Evolutionary conservation across 2,113 vertebrate genomes (phyloP).

Genomic region (Brachirus orientalis): DNA sequence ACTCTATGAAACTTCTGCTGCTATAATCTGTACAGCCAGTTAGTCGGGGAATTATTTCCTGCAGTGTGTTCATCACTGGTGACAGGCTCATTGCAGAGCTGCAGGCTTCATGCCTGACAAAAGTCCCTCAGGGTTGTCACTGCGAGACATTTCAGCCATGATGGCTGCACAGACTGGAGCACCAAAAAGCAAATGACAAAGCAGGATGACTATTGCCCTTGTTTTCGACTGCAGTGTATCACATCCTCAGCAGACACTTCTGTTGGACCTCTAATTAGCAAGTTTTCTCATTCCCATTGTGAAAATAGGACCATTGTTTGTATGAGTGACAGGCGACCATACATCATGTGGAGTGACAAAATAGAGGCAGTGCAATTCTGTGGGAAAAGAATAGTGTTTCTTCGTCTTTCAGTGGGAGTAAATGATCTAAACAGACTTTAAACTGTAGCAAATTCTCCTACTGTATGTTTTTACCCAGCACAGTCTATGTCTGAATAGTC

Average conservation of each 20-base stretch:
- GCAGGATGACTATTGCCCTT: constrained; percentile 34
- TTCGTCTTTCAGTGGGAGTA: not conserved
- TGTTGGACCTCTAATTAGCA: constrained; percentile 54
- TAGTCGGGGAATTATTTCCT: constrained; percentile 50
- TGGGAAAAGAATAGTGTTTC: not conserved
- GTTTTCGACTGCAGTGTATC: constrained; percentile 41
- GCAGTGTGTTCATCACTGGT: constrained; percentile 59
- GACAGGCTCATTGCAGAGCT: constrained; percentile 60
- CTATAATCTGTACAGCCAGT: constrained; percentile 50
- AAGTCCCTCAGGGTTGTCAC: constrained; percentile 51
- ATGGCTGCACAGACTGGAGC: constrained; percentile 34
- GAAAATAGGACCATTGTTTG: constrained; percentile 49
- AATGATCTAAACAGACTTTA: not conserved
- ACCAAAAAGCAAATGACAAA: constrained; percentile 49
- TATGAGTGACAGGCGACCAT: constrained; percentile 35
- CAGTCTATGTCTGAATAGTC: too few species aligned
- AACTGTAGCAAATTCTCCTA: too few species aligned
- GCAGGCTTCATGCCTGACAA: constrained; percentile 52
- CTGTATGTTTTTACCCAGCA: too few species aligned
- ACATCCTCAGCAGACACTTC: constrained; percentile 39
- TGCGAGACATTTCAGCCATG: constrained; percentile 42
- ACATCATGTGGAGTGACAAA: constrained; percentile 9
- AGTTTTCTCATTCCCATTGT: constrained; percentile 43
- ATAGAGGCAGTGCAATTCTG: too few species aligned
- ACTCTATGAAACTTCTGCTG: constrained; percentile 16